A percentile compares a stretch with the other conserved stretches of the same genome.
Evolutionary conservation across 2,797 vertebrate genomes (phyloP).

Genomic region (Parauchenoglanis punctatus): DNA sequence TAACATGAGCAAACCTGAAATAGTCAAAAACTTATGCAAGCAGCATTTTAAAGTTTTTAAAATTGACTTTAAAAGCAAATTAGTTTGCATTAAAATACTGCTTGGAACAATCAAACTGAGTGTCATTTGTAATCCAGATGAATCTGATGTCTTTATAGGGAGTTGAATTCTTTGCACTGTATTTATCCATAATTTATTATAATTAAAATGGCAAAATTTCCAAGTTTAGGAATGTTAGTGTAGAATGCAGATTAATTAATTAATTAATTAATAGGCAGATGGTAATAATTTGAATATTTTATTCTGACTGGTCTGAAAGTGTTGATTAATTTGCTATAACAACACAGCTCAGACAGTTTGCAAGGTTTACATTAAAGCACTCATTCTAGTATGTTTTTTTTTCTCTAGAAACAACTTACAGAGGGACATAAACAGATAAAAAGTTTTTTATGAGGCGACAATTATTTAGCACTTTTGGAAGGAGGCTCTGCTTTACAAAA

Average conservation of each 20-base stretch:
- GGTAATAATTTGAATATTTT: not conserved
- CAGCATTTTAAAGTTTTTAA: too few species aligned
- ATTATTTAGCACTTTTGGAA: not conserved
- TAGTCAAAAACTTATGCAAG: too few species aligned
- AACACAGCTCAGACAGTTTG: not conserved
- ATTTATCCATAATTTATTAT: too few species aligned
- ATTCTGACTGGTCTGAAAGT: not conserved
- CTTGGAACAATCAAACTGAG: too few species aligned
- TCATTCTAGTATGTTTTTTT: not conserved
- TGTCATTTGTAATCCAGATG: too few species aligned
- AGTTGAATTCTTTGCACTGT: too few species aligned
- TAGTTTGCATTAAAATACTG: too few species aligned
- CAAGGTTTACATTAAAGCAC: not conserved
- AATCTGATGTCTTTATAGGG: too few species aligned
- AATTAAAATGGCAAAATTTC: not conserved
- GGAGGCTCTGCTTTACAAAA: too few species aligned
- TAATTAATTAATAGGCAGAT: not conserved
- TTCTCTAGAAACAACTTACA: not conserved
- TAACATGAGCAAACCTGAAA: too few species aligned
- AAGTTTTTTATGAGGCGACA: not conserved
- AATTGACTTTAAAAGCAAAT: too few species aligned
- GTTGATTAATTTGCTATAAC: not conserved
- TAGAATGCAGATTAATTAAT: not conserved
- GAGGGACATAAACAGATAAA: not conserved
- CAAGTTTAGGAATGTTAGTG: not conserved